These are phyloP conservation scores for Acrobasis consociella DNA, from an alignment of 2,888 invertebrate species.

Conservation along the genomic window DNA sequence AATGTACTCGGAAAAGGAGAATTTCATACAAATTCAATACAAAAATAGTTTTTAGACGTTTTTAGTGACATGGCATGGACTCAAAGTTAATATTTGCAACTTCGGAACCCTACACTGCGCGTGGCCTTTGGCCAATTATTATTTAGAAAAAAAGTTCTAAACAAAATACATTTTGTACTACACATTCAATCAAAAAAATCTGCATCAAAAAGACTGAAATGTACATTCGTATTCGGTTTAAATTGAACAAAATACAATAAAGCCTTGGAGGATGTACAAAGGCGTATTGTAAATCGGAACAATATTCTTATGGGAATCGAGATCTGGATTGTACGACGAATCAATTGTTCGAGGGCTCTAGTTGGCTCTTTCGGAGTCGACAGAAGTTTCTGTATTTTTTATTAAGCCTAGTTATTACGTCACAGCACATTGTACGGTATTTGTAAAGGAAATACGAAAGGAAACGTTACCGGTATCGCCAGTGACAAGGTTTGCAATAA, in stretches of 20 bases:
- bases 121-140: no score
- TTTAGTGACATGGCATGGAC: no score
- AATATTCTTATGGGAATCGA: constrained; percentile 27
- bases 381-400: constrained; percentile 18
- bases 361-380: constrained; percentile 20
- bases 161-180: background rate
- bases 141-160: background rate
- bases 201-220: constrained; percentile 3
- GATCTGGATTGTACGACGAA: constrained; percentile 22
- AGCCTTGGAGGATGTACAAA: constrained; percentile 24
- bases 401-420: constrained; percentile 6
- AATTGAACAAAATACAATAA: constrained; percentile 24
- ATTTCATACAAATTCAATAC: no score
- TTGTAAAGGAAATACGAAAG: background rate
- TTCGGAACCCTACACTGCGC: no score
- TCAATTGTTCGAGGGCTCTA: constrained; percentile 22
- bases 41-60: no score
- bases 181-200: constrained; percentile 7
- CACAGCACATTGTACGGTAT: constrained; percentile 1
- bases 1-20: no score
- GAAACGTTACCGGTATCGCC: background rate
- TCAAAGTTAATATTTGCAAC: no score
- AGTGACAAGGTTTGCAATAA: no score
- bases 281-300: constrained; percentile 27
- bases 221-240: constrained; percentile 14